phyloP scores from a whole-genome alignment of 1,140 invertebrate genomes.

The Maniola jurtina region DNA sequence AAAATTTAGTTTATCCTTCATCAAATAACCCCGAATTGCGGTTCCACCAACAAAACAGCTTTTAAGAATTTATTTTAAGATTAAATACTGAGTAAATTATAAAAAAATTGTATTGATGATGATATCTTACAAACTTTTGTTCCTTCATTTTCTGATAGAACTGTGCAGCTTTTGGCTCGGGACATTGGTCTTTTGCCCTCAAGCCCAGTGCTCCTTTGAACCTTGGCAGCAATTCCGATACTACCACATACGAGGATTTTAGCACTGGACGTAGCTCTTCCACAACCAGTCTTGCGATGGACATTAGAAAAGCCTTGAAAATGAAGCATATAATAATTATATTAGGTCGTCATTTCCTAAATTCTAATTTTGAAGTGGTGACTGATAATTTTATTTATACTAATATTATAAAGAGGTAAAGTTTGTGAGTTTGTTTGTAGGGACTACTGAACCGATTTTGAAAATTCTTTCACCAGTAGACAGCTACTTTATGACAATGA shows the following conservation, averaged over 20 bases:
- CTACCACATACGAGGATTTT: constrained; percentile 61
- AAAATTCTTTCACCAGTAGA: too few species aligned
- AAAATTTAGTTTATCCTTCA: constrained; percentile 4
- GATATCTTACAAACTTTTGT: constrained; percentile 57
- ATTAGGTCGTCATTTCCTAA: too few species aligned
- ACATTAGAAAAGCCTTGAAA: constrained; percentile 66
- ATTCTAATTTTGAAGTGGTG: too few species aligned
- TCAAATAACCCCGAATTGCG: too few species aligned
- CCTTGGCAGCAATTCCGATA: constrained; percentile 60
- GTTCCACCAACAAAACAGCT: too few species aligned
- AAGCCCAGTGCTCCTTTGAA: constrained; percentile 52
- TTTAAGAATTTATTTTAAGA: too few species aligned
- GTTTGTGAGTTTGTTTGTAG: too few species aligned
- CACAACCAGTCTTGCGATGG: constrained; percentile 55
- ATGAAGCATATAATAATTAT: background rate
- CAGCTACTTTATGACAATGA: too few species aligned
- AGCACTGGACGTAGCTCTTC: constrained; percentile 50
- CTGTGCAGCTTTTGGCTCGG: constrained; percentile 41
- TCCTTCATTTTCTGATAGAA: constrained; percentile 49
- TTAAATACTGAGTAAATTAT: too few species aligned
- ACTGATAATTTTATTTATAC: too few species aligned
- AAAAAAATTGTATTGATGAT: constrained; percentile 10
- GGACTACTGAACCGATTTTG: too few species aligned
- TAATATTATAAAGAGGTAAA: too few species aligned
- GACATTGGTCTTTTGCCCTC: constrained; percentile 34